phyloP scores from a whole-genome alignment of 2,113 vertebrate genomes.

The Ellobius talpinus region DNA sequence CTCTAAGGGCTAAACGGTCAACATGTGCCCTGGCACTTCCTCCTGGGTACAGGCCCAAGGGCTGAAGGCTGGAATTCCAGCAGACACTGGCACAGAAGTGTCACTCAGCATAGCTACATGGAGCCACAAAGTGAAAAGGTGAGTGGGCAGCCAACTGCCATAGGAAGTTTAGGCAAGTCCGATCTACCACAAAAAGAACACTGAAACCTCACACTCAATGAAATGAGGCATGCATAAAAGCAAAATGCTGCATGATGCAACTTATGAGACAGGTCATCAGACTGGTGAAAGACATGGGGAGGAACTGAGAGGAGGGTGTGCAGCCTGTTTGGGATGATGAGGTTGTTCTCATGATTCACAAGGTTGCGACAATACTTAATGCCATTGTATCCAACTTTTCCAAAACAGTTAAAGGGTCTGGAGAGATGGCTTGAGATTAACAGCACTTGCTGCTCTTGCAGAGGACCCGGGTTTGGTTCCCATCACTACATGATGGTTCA shows the following conservation, averaged over 20 bases:
- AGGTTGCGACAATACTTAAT: background rate
- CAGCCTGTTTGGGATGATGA: background rate
- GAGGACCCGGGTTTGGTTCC: background rate
- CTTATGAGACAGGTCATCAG: background rate
- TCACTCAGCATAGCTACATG: background rate
- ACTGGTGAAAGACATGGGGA: no score
- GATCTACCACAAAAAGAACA: background rate
- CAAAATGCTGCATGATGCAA: background rate
- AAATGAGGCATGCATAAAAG: constrained; percentile 15
- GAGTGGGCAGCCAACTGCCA: background rate
- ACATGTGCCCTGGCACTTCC: background rate
- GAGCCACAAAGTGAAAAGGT: background rate
- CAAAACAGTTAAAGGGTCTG: background rate
- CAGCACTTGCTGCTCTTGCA: background rate
- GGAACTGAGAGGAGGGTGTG: background rate
- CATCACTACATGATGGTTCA: background rate
- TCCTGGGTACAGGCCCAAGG: background rate
- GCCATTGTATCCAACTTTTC: background rate
- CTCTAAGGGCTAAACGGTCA: constrained; percentile 31
- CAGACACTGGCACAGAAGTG: background rate
- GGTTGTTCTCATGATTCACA: background rate
- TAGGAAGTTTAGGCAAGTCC: constrained; percentile 10
- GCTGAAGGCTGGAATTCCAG: background rate
- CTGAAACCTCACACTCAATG: background rate
- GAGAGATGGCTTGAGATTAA: background rate